Percentiles rank a stretch among this genome's conserved stretches.
These are phyloP conservation scores for Phaethornis superciliosus DNA, from an alignment of 2,113 vertebrate species.

Conservation along the genomic window DNA sequence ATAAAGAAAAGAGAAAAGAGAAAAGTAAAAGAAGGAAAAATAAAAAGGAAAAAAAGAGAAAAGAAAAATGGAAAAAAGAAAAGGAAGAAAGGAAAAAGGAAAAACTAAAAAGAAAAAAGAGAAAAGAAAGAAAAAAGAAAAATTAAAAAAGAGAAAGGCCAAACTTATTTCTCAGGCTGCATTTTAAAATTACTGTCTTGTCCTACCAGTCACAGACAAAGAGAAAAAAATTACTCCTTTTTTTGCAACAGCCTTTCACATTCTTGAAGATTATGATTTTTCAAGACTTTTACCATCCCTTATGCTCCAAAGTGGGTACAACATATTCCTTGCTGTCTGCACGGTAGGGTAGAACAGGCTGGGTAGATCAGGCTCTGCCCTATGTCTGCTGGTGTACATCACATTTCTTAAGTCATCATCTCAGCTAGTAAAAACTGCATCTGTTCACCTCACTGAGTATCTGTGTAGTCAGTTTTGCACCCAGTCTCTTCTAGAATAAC, in stretches of 20 bases:
- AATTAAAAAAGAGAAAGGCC: background rate
- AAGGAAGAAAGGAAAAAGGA: no score
- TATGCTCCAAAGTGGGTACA: background rate
- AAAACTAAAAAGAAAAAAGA: no score
- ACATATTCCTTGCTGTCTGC: background rate
- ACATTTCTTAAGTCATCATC: background rate
- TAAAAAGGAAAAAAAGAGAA: no score
- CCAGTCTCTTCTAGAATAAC: background rate
- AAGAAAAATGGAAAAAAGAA: no score
- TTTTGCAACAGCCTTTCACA: background rate
- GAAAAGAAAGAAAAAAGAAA: background rate
- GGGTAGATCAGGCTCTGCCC: background rate
- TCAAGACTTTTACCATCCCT: background rate
- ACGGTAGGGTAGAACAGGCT: no score
- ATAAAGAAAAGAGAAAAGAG: no score
- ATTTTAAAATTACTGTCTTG: background rate
- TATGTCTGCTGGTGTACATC: background rate
- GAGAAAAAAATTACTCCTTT: background rate
- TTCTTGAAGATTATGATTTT: background rate
- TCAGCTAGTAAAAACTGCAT: background rate
- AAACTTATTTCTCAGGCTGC: background rate
- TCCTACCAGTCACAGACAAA: background rate
- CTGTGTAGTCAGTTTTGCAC: background rate
- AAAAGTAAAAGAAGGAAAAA: no score
- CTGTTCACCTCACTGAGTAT: background rate